Conservation (phyloP, 2,888 invertebrate species). For the Cheilosia soror region DNA sequence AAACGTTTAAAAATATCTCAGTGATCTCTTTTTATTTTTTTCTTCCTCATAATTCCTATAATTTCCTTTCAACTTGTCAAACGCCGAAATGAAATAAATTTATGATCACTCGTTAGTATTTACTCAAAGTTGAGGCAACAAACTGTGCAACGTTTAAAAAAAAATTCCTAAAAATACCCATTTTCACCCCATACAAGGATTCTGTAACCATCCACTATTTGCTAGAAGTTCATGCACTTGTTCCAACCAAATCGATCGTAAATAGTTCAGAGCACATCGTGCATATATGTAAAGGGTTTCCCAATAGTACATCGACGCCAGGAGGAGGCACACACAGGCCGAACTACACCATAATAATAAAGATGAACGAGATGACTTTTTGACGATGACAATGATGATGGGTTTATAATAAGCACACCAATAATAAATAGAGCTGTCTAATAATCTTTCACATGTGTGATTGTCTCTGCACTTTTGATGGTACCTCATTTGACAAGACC, state of each 20-base stretch:
- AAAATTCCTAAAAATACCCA: constrained; percentile 67
- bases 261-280: constrained; percentile 54
- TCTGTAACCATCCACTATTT: constrained; percentile 66
- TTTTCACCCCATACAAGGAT: constrained; percentile 75
- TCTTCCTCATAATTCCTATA: constrained; percentile 63
- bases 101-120: constrained; percentile 72
- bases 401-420: constrained; percentile 68
- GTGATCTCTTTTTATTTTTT: constrained; percentile 32
- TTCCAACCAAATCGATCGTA: constrained; percentile 70
- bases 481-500: constrained; percentile 39
- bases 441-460: constrained; percentile 49
- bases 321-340: constrained; percentile 5
- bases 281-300: constrained; percentile 44
- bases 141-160: constrained; percentile 47
- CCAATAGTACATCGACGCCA: constrained; percentile 3
- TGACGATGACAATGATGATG: constrained; percentile 71
- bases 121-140: constrained; percentile 27
- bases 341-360: background rate
- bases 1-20: constrained; percentile 64
- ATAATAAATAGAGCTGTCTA: constrained; percentile 34
- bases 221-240: constrained; percentile 74
- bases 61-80: constrained; percentile 74
- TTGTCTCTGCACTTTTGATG: constrained; percentile 29
- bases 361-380: constrained; percentile 61
- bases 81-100: constrained; percentile 68